Evolutionary conservation across 2,113 vertebrate species (phyloP).

Genomic region (Sinocyclocheilus rhinocerous): DNA sequence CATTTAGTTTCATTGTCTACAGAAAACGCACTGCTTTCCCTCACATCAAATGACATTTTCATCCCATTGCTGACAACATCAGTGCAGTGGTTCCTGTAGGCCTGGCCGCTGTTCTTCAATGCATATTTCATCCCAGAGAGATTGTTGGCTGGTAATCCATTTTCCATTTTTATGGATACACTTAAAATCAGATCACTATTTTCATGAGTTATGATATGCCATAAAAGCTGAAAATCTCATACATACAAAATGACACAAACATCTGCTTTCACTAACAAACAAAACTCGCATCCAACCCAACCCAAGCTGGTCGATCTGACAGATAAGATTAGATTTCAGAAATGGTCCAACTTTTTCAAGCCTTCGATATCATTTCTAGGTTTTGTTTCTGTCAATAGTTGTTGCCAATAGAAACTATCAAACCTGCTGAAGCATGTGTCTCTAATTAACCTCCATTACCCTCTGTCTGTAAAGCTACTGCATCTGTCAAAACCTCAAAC

Average conservation of each 20-base stretch:
- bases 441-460: constrained; percentile 51
- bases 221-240: constrained; percentile 55
- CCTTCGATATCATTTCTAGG: constrained; percentile 26
- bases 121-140: constrained; percentile 50
- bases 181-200: constrained; percentile 61
- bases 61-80: constrained; percentile 48
- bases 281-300: constrained; percentile 45
- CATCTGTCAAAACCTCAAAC: constrained; percentile 43
- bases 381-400: constrained; percentile 44
- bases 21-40: constrained; percentile 52
- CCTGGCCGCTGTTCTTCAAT: constrained; percentile 44
- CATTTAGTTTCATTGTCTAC: constrained; percentile 29
- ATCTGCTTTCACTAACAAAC: constrained; percentile 55
- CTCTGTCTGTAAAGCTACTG: constrained; percentile 36
- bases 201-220: constrained; percentile 55
- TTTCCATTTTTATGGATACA: constrained; percentile 58
- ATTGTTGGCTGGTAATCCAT: constrained; percentile 52
- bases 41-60: constrained; percentile 52
- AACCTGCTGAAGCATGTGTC: constrained; percentile 46
- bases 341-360: constrained; percentile 36
- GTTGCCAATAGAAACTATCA: constrained; percentile 39
- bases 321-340: constrained; percentile 45
- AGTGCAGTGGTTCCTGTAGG: constrained; percentile 47
- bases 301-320: constrained; percentile 34
- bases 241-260: constrained; percentile 57